Evolutionary conservation across 2,113 vertebrate species (phyloP), one percentile per base, ranked within the genome.

Genomic region (Oncorhynchus nerka): DNA sequence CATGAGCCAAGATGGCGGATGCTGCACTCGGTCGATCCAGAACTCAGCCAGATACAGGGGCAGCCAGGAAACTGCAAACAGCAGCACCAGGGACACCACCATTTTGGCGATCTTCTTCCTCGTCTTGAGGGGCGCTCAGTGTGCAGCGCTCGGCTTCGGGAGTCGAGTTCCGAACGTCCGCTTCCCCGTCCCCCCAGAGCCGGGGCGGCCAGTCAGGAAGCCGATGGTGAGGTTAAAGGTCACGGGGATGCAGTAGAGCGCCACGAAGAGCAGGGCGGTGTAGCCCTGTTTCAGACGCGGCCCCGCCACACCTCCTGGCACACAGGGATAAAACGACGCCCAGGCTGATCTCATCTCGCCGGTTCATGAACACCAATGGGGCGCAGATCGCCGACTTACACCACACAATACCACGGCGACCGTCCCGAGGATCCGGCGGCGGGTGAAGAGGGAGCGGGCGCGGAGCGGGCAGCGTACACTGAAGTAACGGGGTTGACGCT

Each of bases 401-500:
- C 30, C 2, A 88, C 20, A n/a, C 96, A 96, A 97, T 82, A 97
- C 95, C 16, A 94, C 82, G 1, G 92, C 87, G 5, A 97, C 95
- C 55, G 95, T 95, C 34, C 88, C 92, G 83, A 94, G 85, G 80
- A 96, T 95, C 73, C 93, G 93, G 2, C 78, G 92, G 55, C 90
- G 94, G n/a, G 96, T 97, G 83, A 97, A 97, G 87, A 95, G 95
- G 1, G 95, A 94, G 12, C 95, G 92, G 61, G 96, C 96, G 0
- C 93, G 91, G 66, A 97, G 92, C 0, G 96, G 96, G 1, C 93
- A 96, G 78, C 94, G 94, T 22, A 97, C 95, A 0, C 93, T 96
- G 92, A 95, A 96, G 83, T 97, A 97, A 0, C 96, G 87, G n/a
- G n/a, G 81, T 97, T 97, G 24, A 97, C 89, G 0, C 96, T 97